Base-by-base conservation (phyloP, 2,888 invertebrate genomes). In the Tenthredo livida region DNA sequence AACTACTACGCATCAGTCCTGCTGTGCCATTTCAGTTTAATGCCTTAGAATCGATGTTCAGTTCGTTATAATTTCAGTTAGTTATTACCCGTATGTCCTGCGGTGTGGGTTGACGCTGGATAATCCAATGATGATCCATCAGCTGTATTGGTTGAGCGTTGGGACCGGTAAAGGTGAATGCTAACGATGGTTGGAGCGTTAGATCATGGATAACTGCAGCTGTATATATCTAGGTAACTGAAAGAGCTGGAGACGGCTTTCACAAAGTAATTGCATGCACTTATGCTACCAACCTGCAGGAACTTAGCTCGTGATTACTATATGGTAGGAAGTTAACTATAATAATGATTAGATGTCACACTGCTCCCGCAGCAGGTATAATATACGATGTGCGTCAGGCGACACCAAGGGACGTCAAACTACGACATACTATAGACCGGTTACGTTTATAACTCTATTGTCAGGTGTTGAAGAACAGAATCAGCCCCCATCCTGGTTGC, bases 21-120 rank as follows among this genome's bases (percentile, higher is more conserved):
- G 21, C 25, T 25, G 25, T 61, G 61, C 25, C 61, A 61, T 61
- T 61, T 25, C 12, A 61, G 21, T 61, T 61, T 61, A 61, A 67
- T 33, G 67, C 67, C 67, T 67, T 29, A 87, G 86, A 90, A 87
- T 89, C 87, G 89, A 88, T 88, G 86, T 75, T 77, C 78, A 85
- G 87, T 87, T 88, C 88, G 87, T 29, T 67, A 33, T 67, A 33
- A 33, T 33, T 29, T 33, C 67, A 67, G 67, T 67, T 67, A 67
- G 67, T 67, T 67, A 61, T 61, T 61, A 25, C 61, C 47, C 15
- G 47, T 47, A 61, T 61, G 61, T 61, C 61, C 61, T 61, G 21
- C 10, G 21, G 21, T 12, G 61, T 25, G 61, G 29, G 67, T 67
- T 67, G 77, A 77, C 47, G 47, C 17, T 33, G 50, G 29, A 29